Evolutionary conservation across 1,140 invertebrate genomes (phyloP).

Genomic region (Drosophila biarmipes): DNA sequence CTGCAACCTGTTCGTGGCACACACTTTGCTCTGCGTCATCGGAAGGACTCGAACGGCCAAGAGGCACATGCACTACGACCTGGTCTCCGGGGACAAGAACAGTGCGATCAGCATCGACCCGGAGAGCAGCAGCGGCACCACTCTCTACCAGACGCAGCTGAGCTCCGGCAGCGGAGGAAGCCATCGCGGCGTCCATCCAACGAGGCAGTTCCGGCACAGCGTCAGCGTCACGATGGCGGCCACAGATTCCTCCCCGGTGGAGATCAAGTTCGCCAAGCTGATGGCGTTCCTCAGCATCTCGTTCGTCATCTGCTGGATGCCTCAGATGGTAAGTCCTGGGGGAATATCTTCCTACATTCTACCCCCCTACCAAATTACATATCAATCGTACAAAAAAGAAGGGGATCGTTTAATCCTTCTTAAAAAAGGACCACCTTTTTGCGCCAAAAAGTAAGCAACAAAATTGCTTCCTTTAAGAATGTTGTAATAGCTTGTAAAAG

Average conservation of each 20-base stretch:
- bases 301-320: slow-evolving; percentile 94
- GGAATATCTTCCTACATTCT: not conserved
- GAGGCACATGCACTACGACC: slow-evolving; percentile 74
- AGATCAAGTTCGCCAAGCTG: slow-evolving; percentile 92
- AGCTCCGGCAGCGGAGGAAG: slow-evolving; percentile 48
- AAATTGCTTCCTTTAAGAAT: too few relatives aligned
- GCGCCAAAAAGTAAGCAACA: too few relatives aligned
- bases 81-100: slow-evolving; percentile 73
- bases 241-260: slow-evolving; percentile 89
- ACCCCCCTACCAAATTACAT: not conserved
- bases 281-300: slow-evolving; percentile 93
- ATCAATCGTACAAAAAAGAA: not conserved
- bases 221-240: slow-evolving; percentile 78
- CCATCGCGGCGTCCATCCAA: slow-evolving; percentile 51
- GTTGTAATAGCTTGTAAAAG: too few relatives aligned
- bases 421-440: too few relatives aligned
- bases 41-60: slow-evolving; percentile 73
- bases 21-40: slow-evolving; percentile 88
- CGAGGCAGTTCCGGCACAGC: slow-evolving; percentile 67
- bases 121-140: slow-evolving; percentile 76
- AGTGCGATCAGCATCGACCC: slow-evolving; percentile 57
- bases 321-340: slow-evolving; percentile 90
- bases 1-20: slow-evolving; percentile 92
- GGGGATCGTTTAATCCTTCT: too few relatives aligned
- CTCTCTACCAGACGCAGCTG: slow-evolving; percentile 66